A percentile compares a stretch with the other conserved stretches of the same genome.
Conservation (phyloP, 2,888 invertebrate genomes). For the Piscicola geometra region DNA sequence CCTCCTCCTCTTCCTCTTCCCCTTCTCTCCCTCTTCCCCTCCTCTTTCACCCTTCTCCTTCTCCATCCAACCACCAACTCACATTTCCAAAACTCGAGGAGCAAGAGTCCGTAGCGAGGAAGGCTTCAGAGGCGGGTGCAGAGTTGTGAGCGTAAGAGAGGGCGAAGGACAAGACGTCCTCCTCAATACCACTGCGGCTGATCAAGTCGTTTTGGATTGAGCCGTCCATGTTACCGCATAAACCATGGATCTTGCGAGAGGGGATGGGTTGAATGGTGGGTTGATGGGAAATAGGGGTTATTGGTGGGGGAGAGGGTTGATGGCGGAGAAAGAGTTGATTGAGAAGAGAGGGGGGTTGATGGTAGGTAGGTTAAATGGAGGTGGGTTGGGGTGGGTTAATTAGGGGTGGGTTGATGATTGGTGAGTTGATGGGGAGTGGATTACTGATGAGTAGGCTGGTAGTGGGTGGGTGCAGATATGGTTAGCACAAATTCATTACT, state of each 20-base stretch:
- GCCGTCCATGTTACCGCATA: constrained; percentile 69
- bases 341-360: background rate
- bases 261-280: too few species aligned
- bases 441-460: too few species aligned
- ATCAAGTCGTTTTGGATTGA: constrained; percentile 37
- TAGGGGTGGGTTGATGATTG: background rate
- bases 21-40: too few species aligned
- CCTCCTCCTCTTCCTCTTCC: too few species aligned
- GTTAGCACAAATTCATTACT: too few species aligned
- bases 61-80: background rate
- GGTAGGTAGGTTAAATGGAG: background rate
- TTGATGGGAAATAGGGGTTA: too few species aligned
- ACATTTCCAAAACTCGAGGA: constrained; percentile 25
- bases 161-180: constrained; percentile 37
- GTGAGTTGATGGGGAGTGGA: background rate
- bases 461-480: too few species aligned
- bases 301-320: too few species aligned
- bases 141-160: constrained; percentile 1
- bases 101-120: constrained; percentile 10
- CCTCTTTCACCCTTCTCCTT: background rate
- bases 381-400: background rate
- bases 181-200: constrained; percentile 35
- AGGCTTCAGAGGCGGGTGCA: constrained; percentile 10
- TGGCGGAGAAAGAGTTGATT: background rate
- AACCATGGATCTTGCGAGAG: constrained; percentile 62